Evolutionary conservation across 2,888 invertebrate genomes (phyloP), one percentile per base, ranked within the genome.

Genomic region (Cerceris rybyensis): DNA sequence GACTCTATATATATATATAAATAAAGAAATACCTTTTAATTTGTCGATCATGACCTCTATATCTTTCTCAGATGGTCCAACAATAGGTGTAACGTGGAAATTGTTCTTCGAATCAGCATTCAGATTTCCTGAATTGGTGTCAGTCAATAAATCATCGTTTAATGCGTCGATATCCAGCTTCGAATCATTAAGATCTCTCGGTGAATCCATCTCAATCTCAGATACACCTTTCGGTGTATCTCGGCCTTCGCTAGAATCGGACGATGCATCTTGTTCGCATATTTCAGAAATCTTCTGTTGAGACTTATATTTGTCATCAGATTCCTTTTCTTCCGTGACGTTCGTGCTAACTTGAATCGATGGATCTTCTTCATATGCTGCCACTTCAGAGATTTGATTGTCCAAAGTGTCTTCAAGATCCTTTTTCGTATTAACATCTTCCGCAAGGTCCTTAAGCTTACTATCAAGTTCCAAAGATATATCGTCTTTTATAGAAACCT

Each of bases 11-110:
- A 13, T n/a, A 58, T 67, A 57, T 11, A n/a, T 49, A 39, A 59
- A 54, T 67, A n/a, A 64, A 50, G 8, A 61, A 65, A 28, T 77
- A 92, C 92, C 92, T 91, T 90, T 89, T 17, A 92, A 80, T 75
- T 92, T 91, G 46, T 91, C 88, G 57, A 92, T 92, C 91, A 91
- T 91, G n/a, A 88, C 86, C 69, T 90, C 89, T 67, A 92, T 90
- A 70, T 92, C 92, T 64, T 91, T 91, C 59, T 92, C 92, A 0
- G 92, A 90, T 6, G 88, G 87, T 5, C 86, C 81, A 52, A 87
- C 88, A 14, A 88, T 84, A 0, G 87, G 78, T 0, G 86, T 73
- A 0, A 87, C 81, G 17, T 88, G 88, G 59, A 88, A 89, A 52
- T 91, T 89, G 8, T 84, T 83, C 64, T 90, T 90, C 4, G 78